Conservation (phyloP, 1,140 invertebrate genomes). For the Drosophila pseudoobscura region DNA sequence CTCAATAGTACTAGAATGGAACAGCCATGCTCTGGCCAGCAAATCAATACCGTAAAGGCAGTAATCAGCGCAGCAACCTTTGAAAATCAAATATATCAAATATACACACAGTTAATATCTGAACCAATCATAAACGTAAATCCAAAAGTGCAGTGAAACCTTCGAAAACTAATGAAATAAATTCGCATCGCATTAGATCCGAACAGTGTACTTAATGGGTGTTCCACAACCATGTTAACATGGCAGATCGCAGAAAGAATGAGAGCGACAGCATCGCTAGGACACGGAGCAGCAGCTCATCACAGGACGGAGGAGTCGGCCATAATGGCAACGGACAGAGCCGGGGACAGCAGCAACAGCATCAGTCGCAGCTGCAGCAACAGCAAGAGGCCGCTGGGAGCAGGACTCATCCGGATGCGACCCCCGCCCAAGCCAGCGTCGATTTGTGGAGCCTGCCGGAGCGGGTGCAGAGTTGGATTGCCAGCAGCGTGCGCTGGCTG, state of each 20-base stretch:
- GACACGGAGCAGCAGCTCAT: conserved; percentile 1
- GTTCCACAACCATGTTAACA: conserved; percentile 58
- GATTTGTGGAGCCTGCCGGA: conserved; percentile 10
- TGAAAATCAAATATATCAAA: conserved; percentile 25
- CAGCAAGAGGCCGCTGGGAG: not conserved
- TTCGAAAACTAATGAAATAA: conserved; percentile 20
- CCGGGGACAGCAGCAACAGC: conserved; percentile 5
- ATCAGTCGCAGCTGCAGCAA: not conserved
- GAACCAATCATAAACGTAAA: conserved; percentile 28
- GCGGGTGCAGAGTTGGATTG: conserved; percentile 36
- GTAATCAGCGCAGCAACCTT: conserved; percentile 11
- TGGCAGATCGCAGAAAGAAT: conserved; percentile 59
- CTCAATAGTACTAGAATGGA: not conserved
- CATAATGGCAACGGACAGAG: conserved; percentile 12
- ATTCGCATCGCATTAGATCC: conserved; percentile 23
- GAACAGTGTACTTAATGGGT: not conserved
- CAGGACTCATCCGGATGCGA: not conserved
- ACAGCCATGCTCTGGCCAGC: conserved; percentile 13
- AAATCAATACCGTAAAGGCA: conserved; percentile 20
- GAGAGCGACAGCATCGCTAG: conserved; percentile 25
- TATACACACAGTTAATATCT: not conserved
- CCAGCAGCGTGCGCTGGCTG: conserved; percentile 37
- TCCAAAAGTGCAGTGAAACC: conserved; percentile 51
- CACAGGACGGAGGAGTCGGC: conserved; percentile 12
- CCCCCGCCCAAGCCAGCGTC: not conserved